phyloP scores from a whole-genome alignment of 2,888 invertebrate species.

The Bugula neritina region DNA sequence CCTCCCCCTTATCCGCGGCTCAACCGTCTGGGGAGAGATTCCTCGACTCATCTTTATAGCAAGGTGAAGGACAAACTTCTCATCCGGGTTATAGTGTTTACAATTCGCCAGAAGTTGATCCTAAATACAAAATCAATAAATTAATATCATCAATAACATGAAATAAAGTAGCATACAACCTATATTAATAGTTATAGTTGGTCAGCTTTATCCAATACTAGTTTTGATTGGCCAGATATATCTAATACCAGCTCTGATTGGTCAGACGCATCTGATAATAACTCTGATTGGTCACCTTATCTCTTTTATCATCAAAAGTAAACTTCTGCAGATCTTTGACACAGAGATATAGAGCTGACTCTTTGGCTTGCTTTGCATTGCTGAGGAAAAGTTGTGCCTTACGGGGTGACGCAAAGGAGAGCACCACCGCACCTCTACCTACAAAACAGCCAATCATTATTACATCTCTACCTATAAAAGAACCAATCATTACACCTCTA shows the following conservation, averaged over 20 bases:
- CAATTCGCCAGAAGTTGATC: constrained; percentile 9
- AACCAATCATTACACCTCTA: no score
- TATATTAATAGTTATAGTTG: no score
- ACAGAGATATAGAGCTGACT: constrained; percentile 16
- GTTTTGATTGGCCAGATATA: no score
- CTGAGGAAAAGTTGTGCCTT: constrained; percentile 23
- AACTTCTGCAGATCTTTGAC: constrained; percentile 25
- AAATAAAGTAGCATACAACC: no score
- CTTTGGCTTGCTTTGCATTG: constrained; percentile 23
- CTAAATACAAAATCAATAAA: background rate
- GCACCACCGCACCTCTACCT: constrained; percentile 20
- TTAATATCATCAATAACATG: background rate
- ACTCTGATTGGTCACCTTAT: constrained; percentile 4
- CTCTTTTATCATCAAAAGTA: constrained; percentile 19
- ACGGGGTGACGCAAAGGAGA: constrained; percentile 15
- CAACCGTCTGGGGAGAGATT: background rate
- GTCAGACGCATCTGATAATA: no score
- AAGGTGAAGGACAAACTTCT: constrained; percentile 25
- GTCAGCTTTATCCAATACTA: no score
- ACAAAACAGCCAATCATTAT: background rate
- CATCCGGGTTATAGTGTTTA: constrained; percentile 23
- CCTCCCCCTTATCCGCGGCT: constrained; percentile 15
- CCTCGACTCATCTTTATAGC: constrained; percentile 18
- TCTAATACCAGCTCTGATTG: no score
- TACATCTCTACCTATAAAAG: no score